phyloP scores from a whole-genome alignment of 2,113 vertebrate genomes.

The Capreolus pygargus region DNA sequence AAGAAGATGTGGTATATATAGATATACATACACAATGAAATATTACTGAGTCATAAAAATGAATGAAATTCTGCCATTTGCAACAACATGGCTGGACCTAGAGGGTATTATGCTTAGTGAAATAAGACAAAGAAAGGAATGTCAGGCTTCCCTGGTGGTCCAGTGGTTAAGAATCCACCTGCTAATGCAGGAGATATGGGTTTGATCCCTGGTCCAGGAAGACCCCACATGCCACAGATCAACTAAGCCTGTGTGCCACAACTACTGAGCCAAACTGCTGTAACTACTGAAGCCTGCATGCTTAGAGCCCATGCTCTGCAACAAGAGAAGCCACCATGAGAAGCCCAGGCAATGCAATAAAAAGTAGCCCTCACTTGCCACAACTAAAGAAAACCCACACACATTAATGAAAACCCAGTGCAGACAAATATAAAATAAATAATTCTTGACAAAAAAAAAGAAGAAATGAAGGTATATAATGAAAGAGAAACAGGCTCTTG shows the following conservation, averaged over 20 bases:
- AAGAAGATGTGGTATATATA: not conserved
- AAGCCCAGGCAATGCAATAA: not conserved
- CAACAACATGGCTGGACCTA: not conserved
- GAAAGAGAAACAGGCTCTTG: too few species aligned
- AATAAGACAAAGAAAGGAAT: not conserved
- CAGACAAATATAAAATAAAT: not conserved
- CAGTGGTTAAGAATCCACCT: not conserved
- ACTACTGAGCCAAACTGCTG: not conserved
- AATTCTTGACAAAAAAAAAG: not conserved
- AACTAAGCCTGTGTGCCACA: not conserved
- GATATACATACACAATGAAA: not conserved
- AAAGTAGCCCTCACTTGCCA: not conserved
- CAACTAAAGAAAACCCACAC: not conserved
- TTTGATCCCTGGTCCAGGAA: not conserved
- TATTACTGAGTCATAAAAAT: not conserved
- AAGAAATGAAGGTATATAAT: not conserved
- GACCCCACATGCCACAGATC: not conserved
- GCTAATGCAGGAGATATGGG: not conserved
- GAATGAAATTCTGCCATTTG: not conserved
- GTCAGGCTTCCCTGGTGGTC: not conserved
- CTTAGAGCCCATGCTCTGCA: not conserved
- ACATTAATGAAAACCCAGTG: not conserved
- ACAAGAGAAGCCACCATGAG: not conserved
- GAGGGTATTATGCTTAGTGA: not conserved
- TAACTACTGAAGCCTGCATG: not conserved